Percentiles rank a stretch among this genome's conserved stretches.
Conservation (phyloP, 2,888 invertebrate species). For the Liopterus haemorrhoidalis region DNA sequence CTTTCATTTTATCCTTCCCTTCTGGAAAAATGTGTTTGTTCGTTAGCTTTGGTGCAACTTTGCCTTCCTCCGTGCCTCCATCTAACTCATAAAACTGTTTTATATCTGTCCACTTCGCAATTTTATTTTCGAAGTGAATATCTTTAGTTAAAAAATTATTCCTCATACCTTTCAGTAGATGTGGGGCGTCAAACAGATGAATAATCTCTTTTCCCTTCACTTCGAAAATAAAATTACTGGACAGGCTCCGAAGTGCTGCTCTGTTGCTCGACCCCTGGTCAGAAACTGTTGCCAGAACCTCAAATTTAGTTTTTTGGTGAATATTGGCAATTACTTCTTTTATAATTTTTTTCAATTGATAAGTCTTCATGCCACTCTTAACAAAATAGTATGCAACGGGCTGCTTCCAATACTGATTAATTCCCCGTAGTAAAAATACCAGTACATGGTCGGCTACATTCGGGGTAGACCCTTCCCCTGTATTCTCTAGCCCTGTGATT, state of each 20-base stretch:
- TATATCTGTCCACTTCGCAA: conserved; percentile 10
- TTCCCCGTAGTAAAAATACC: conserved; percentile 6
- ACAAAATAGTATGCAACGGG: conserved; percentile 5
- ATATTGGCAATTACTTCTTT: conserved; percentile 1
- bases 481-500: too few relatives aligned
- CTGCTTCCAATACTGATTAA: not conserved
- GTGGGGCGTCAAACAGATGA: conserved; percentile 8
- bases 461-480: too few relatives aligned
- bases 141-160: conserved; percentile 8
- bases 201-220: conserved; percentile 6
- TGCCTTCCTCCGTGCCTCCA: not conserved
- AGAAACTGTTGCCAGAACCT: not conserved
- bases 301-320: conserved; percentile 1
- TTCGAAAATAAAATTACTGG: too few relatives aligned
- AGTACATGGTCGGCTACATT: conserved; percentile 8
- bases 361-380: not conserved
- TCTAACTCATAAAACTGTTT: conserved; percentile 6
- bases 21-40: not conserved
- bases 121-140: not conserved
- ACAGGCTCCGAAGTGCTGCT: not conserved
- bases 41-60: conserved; percentile 6
- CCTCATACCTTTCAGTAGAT: conserved; percentile 4
- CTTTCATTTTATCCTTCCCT: not conserved
- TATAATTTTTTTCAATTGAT: conserved; percentile 2
- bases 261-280: conserved; percentile 3